Conservation (phyloP, 92 coral and sea anemone species). For the Phenganax marumi region DNA sequence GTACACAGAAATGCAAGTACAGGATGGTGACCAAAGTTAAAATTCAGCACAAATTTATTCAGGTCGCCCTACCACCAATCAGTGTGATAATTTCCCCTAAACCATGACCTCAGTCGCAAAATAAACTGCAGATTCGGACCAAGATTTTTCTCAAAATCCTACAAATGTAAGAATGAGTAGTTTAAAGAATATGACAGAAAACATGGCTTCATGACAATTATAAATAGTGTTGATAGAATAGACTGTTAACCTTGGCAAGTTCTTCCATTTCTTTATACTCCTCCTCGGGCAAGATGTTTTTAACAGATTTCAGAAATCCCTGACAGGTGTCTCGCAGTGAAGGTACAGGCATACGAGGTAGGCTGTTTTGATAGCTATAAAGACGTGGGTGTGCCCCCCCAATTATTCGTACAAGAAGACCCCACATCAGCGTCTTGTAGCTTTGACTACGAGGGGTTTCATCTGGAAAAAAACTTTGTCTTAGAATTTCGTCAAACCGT, state of each 20-base stretch:
- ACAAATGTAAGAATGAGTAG: not conserved
- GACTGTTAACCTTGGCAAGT: slow-evolving; percentile 68
- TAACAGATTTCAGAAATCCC: slow-evolving; percentile 71
- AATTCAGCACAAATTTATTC: too few species aligned
- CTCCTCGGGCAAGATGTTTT: slow-evolving; percentile 63
- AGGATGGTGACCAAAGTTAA: not conserved
- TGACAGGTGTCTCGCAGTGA: slow-evolving; percentile 72
- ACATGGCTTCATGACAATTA: not conserved
- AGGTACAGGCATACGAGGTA: slow-evolving; percentile 97
- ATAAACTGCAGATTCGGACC: slow-evolving; percentile 95
- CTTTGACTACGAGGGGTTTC: slow-evolving; percentile 92
- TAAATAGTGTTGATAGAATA: not conserved
- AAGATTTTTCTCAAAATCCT: slow-evolving; percentile 89
- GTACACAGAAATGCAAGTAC: not conserved
- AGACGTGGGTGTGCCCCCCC: slow-evolving; percentile 84
- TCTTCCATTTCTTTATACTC: slow-evolving; percentile 83
- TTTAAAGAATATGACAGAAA: not conserved
- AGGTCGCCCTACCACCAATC: slow-evolving; percentile 78
- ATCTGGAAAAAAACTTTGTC: slow-evolving; percentile 48
- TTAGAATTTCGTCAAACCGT: not conserved
- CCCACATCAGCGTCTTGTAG: slow-evolving; percentile 81
- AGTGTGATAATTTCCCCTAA: slow-evolving; percentile 84
- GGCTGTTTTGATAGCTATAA: slow-evolving; percentile 91
- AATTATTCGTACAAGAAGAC: slow-evolving; percentile 70
- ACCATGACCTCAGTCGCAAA: slow-evolving; percentile 90